A percentile compares a stretch with the other conserved stretches of the same genome.
phyloP scores from a whole-genome alignment of 2,797 vertebrate genomes.

The Craterocephalus amniculus region DNA sequence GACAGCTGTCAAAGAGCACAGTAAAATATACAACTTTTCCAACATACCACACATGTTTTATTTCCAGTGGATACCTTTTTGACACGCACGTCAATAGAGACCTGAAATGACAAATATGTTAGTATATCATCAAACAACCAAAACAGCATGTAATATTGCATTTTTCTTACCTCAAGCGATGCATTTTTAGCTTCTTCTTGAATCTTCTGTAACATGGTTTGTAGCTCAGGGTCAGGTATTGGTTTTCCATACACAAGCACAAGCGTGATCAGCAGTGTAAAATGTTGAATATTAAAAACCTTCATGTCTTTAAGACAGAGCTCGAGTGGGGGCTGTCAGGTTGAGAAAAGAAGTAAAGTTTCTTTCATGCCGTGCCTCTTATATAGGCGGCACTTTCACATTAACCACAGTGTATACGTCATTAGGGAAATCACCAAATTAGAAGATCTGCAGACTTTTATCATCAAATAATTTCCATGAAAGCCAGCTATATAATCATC shows the following conservation, averaged over 20 bases:
- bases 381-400: conserved; percentile 39
- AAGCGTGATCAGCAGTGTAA: conserved; percentile 15
- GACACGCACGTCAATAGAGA: fast-evolving
- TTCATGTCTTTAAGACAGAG: conserved; percentile 52
- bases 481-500: too few species aligned
- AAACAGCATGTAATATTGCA: background rate
- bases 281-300: conserved; percentile 8
- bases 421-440: conserved; percentile 62
- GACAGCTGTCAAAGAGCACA: conserved; percentile 5
- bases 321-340: background rate
- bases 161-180: conserved; percentile 46
- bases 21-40: background rate
- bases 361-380: conserved; percentile 20
- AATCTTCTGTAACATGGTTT: fast-evolving
- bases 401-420: conserved; percentile 38
- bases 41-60: conserved; percentile 13
- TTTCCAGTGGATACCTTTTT: fast-evolving
- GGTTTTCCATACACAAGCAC: background rate
- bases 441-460: conserved; percentile 42
- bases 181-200: too few species aligned
- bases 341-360: conserved; percentile 32
- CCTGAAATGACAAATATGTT: conserved; percentile 11
- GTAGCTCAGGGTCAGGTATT: fast-evolving
- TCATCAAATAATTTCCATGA: conserved; percentile 43
- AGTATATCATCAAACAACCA: conserved; percentile 12